Conservation (phyloP, 37 sponge, comb jelly and placozoan species). For the Cliona cf. orientalis region DNA sequence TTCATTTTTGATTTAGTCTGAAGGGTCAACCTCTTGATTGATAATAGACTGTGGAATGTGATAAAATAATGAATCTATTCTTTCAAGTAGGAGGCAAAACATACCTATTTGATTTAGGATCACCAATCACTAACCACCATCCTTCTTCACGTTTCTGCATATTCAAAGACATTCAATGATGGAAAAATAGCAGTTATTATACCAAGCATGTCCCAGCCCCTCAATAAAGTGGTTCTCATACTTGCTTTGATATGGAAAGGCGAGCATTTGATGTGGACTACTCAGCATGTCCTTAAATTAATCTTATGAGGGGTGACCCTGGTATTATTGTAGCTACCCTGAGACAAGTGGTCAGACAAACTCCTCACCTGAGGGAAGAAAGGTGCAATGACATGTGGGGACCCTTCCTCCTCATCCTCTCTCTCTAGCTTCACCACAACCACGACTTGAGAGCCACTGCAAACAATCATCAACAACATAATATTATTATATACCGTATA, state of each 20-base stretch:
- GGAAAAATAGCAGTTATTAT: not conserved
- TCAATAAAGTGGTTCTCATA: no score
- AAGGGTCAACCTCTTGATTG: constrained; percentile 94
- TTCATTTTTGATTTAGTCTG: constrained; percentile 91
- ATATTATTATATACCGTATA: no score
- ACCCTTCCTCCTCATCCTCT: constrained; percentile 88
- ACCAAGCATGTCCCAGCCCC: no score
- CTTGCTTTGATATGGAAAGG: not conserved
- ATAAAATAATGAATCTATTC: not conserved
- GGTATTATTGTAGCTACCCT: no score
- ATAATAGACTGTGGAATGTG: constrained; percentile 70
- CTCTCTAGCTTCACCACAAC: constrained; percentile 88
- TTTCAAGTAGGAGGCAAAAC: not conserved
- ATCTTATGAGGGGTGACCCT: no score
- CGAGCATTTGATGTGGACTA: no score
- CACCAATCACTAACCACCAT: constrained; percentile 99
- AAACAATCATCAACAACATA: not conserved
- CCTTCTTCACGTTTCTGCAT: constrained; percentile 98
- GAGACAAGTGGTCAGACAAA: no score
- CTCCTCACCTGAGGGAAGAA: constrained; percentile 94
- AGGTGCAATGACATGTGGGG: constrained; percentile 95
- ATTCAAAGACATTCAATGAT: not conserved
- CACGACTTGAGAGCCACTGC: constrained; percentile 74
- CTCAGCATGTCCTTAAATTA: no score
- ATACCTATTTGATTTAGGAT: constrained; percentile 90